Base-by-base conservation (phyloP, 2,888 invertebrate species). In the Cancer borealis region DNA sequence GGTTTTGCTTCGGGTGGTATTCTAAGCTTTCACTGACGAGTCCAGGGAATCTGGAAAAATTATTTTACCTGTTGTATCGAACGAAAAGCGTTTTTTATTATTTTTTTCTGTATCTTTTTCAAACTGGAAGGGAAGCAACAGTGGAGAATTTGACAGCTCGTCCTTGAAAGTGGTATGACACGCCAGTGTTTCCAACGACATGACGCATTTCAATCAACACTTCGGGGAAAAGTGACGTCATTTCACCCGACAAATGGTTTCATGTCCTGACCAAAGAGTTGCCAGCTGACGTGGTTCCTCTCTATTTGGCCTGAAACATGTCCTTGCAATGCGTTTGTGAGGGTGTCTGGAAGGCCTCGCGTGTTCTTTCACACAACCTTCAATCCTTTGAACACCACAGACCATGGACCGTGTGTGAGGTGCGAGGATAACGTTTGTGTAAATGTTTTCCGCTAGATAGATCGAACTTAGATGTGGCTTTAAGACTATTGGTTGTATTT, bases 251-350 rank as follows among this genome's bases (percentile, higher is more conserved):
- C 73, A 73, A 73, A 73, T 73, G 73, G 73, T n/a, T 73, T 26
- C 73, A 73, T 73, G 26, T 73, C 73, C 73, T 84, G 84, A 84
- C 39, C 39, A 39, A 84, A 84, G 84, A 39, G 84, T 84, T 39
- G n/a, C 21, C 49, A 0, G 14, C 30, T 39, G 1, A 30, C 54
- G 14, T 49, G 26, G 2, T 30, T 3, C 84, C 47, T 8, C 26
- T 79, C 47, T 73, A 8, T 73, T 6, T 73, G 73, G 73, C 26
- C 8, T n/a, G 12, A 45, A 26, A 46, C 79, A 46, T 47, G 46
- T 79, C 47, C 46, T 92, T 39, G 73, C 73, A 26, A 73, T 10
- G n/a, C 39, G 39, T 39, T 39, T 39, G 39, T 39, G 39, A 39
- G 39, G 39, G 39, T 39, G 39, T 39, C 39, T 39, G 39, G 39